Evolutionary conservation across 2,113 vertebrate species (phyloP), one percentile per base, ranked within the genome.

Genomic region (Alligator mississippiensis): DNA sequence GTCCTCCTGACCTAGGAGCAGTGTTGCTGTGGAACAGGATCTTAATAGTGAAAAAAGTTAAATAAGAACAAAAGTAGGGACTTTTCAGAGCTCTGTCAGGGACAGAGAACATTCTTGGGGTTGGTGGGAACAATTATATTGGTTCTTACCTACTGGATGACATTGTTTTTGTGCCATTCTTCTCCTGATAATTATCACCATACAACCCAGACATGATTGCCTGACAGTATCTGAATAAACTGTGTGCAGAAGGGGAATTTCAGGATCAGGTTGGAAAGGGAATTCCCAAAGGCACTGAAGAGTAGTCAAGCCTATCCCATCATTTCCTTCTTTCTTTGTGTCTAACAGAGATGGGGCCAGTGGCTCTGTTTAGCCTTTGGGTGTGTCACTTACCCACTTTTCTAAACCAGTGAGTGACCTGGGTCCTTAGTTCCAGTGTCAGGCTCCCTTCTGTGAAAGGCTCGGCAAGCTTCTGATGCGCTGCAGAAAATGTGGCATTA

Each of bases 341-440:
- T 75, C 82, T 84, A n/a, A 6, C 57, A 84, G 75, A 54, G 17
- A 76, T 64, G 57, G 89, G 17, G 10, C 28, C 8, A 4, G 7
- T 34, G 15, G 82, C 86, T 92, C 11, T n/a, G 6, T 90, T 38
- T 21, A 75, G 21, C 74, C 62, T 57, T 83, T 14, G 88, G 60
- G 61, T 85, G 61, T 64, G 22, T 25, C 75, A 92, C 93, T 90
- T 98, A 99, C 99, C 99, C 88, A 98, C 98, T 98, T 98, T 99
- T 95, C 98, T 98, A 97, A 99, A 99, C 99, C 99, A 99, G 82
- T 98, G 98, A 90, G 98, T 99, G 81, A 98, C 98, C 9, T 98
- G 97, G 86, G 92, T 92, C 78, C 88, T 97, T 84, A 96, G 93
- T 66, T 98, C 97, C 21, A 80, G 95, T 80, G 89, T 94, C 57